Conservation (phyloP, 2,888 invertebrate genomes). For the Stramonita haemastoma region DNA sequence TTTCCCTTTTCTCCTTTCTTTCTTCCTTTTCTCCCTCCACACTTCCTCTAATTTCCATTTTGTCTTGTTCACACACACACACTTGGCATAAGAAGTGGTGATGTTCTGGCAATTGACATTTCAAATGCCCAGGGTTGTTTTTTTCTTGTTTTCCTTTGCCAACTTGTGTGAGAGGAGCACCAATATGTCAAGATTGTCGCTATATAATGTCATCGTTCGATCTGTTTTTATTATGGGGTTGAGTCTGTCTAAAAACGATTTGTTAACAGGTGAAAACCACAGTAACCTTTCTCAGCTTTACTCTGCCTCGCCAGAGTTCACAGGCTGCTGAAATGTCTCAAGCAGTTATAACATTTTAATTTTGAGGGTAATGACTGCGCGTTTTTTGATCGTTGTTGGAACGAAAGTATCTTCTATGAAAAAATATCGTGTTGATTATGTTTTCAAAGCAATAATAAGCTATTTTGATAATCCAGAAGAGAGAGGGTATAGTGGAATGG, state of each 20-base stretch:
- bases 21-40: no score
- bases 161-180: neutral
- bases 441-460: no score
- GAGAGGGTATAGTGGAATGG: no score
- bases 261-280: neutral
- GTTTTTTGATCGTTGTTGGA: neutral
- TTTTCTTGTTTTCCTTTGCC: neutral
- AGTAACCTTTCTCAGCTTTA: neutral
- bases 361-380: neutral
- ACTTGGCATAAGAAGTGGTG: neutral
- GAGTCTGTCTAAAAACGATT: neutral
- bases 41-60: no score
- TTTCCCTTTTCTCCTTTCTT: no score
- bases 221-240: neutral
- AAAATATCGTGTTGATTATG: no score
- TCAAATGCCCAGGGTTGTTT: neutral
- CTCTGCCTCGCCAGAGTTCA: no score
- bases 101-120: neutral
- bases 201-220: conserved; percentile 4
- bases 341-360: no score
- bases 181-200: neutral
- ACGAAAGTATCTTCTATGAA: no score
- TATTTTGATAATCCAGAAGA: no score
- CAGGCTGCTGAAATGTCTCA: no score
- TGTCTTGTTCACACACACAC: no score